Base-by-base conservation (phyloP, 1,140 invertebrate species). In the roundworm (Caenorhabditis elegans) region DNA sequence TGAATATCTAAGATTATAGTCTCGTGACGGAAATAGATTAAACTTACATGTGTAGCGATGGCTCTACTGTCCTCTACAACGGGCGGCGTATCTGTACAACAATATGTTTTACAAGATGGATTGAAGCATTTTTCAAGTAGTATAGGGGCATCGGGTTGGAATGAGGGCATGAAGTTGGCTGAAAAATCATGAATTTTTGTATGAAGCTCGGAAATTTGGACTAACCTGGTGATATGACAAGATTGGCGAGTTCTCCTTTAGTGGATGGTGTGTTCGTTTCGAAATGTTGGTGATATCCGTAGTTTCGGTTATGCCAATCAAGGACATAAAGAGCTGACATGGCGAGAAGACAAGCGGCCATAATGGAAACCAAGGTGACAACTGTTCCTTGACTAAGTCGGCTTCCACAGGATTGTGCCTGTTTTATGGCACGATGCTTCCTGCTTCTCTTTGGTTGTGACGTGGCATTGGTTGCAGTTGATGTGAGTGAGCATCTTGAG, bases 291-390 rank as follows among this genome's bases (percentile, higher is more conserved):
- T 39, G 84, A 51, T 78, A 77, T 43, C 84, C 84, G 80, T 87
- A 89, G 43, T 84, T 89, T 39, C 87, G 78, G 43, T 90, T 88
- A 75, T 90, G 89, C 88, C 88, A 89, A 55, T 89, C 88, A n/a
- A 89, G 31, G 65, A 88, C 84, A 79, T 88, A 88, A 13, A 88
- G 79, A 28, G 80, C 85, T 39, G 86, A 85, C 86, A 87, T 87
- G 2, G 86, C 82, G 11, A 86, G 51, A 28, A 87, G 78, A 82
- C 86, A 85, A 10, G 84, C 22, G 36, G 84, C 83, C 84, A 85
- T 85, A 1, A 85, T 80, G 19, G 75, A 24, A 22, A 85, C 84
- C 19, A 85, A 49, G 17, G 78, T 70, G 28, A 85, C 77, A 26
- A 85, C 85, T 4, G 84, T 85, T 70, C 84, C 82, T 46, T 85